Conservation (phyloP, 2,113 vertebrate species). For the Pterocles orientalis region DNA sequence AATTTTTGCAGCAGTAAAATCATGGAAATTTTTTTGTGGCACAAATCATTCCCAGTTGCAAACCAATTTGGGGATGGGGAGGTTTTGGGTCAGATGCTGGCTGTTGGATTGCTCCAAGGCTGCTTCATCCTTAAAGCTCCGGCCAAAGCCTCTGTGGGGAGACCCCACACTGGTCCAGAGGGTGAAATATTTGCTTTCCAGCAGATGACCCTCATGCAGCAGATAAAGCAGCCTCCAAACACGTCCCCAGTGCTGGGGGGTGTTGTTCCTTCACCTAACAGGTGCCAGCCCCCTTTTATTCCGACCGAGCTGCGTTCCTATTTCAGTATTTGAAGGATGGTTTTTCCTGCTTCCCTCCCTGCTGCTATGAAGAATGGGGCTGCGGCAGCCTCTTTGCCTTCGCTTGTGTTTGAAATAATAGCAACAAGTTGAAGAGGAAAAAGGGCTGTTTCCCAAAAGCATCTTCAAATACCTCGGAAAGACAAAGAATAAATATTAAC, state of each 20-base stretch:
- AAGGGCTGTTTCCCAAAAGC: not conserved
- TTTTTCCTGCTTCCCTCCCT: not conserved
- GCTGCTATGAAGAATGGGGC: not conserved
- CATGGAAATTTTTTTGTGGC: not conserved
- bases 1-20: not conserved
- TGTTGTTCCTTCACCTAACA: not conserved
- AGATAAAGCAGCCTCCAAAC: not conserved
- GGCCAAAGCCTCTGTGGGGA: not conserved
- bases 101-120: not conserved
- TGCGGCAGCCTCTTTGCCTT: not conserved
- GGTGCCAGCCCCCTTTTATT: not conserved
- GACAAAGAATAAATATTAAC: conserved; percentile 9
- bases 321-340: not conserved
- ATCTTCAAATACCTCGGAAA: not conserved
- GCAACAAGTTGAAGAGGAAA: not conserved
- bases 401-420: not conserved
- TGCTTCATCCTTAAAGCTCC: not conserved
- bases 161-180: not conserved
- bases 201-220: not conserved
- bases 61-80: not conserved
- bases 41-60: not conserved
- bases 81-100: not conserved
- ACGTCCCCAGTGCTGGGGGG: fast-evolving
- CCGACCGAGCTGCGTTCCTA: fast-evolving
- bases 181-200: not conserved